phyloP scores from a whole-genome alignment of 2,888 invertebrate genomes.

The Nasonia oneida region DNA sequence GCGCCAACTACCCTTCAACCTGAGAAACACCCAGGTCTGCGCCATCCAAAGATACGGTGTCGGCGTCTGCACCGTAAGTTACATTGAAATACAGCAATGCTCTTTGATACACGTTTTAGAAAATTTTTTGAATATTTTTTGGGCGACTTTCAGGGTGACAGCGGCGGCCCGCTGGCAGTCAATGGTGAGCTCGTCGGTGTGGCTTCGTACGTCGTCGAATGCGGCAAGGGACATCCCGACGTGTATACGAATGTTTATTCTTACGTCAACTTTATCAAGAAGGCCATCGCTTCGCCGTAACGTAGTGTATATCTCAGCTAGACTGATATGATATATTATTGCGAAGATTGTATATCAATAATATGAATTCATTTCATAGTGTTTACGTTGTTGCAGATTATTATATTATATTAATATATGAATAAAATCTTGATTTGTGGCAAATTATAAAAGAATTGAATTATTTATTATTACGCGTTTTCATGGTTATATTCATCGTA shows the following conservation, averaged over 20 bases:
- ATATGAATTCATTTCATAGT: too few species aligned
- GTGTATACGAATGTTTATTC: constrained; percentile 56
- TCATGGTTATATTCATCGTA: too few species aligned
- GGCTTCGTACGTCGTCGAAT: constrained; percentile 50
- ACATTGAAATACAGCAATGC: neutral
- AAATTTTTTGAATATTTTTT: too few species aligned
- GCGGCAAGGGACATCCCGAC: constrained; percentile 50
- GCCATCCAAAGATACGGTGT: constrained; percentile 23
- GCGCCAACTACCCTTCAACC: neutral
- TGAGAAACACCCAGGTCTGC: constrained; percentile 44
- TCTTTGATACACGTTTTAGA: too few species aligned
- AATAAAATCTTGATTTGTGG: too few species aligned
- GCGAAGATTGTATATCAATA: too few species aligned
- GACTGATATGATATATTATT: too few species aligned
- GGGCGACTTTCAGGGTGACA: constrained; percentile 47
- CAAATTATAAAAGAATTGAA: too few species aligned
- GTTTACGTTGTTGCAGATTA: too few species aligned
- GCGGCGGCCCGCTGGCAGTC: constrained; percentile 52
- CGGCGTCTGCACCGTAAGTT: constrained; percentile 54
- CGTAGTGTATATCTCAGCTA: too few species aligned
- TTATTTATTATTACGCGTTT: too few species aligned
- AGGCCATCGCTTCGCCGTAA: neutral
- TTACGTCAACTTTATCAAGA: constrained; percentile 36
- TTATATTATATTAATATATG: too few species aligned
- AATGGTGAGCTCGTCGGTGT: constrained; percentile 50